Evolutionary conservation across 2,797 vertebrate species (phyloP).

Genomic region (Limosa lapponica): DNA sequence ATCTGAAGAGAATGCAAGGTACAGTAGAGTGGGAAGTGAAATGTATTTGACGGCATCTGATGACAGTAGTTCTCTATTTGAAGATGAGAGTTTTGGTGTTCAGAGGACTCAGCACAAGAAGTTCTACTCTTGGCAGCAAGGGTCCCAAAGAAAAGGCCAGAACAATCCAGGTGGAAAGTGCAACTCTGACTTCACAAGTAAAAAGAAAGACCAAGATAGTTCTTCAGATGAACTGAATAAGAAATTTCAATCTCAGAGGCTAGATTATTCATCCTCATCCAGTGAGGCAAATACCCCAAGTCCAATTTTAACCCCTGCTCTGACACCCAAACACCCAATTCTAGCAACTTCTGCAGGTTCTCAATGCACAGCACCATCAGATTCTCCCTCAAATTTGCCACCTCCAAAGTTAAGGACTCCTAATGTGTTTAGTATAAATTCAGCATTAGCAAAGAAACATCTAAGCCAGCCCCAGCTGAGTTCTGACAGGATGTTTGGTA

Average conservation of each 20-base stretch:
- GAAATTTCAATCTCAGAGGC: conserved; percentile 89
- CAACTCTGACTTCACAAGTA: conserved; percentile 61
- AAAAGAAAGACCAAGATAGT: conserved; percentile 79
- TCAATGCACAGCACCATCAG: conserved; percentile 15
- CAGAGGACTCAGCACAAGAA: conserved; percentile 80
- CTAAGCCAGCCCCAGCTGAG: conserved; percentile 92
- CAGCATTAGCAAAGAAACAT: conserved; percentile 87
- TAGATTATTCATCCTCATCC: conserved; percentile 91
- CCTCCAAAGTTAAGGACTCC: conserved; percentile 83
- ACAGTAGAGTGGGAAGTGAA: conserved; percentile 86
- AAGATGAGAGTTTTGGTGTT: conserved; percentile 84
- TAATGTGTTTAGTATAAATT: conserved; percentile 79
- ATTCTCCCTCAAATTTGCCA: conserved; percentile 79
- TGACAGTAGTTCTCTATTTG: conserved; percentile 93
- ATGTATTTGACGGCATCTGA: conserved; percentile 91
- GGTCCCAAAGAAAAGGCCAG: conserved; percentile 74
- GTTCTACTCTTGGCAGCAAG: conserved; percentile 78
- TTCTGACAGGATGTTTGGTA: conserved; percentile 85
- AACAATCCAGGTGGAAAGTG: conserved; percentile 60
- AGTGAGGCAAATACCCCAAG: conserved; percentile 88
- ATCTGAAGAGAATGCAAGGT: conserved; percentile 81
- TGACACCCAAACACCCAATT: conserved; percentile 84
- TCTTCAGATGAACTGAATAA: conserved; percentile 91
- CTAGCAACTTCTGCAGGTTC: conserved; percentile 71
- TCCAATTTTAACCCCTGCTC: conserved; percentile 83